Percentiles rank a stretch among this genome's conserved stretches.
Evolutionary conservation across 2,888 invertebrate genomes (phyloP).

Genomic region (Limnephilus marmoratus): DNA sequence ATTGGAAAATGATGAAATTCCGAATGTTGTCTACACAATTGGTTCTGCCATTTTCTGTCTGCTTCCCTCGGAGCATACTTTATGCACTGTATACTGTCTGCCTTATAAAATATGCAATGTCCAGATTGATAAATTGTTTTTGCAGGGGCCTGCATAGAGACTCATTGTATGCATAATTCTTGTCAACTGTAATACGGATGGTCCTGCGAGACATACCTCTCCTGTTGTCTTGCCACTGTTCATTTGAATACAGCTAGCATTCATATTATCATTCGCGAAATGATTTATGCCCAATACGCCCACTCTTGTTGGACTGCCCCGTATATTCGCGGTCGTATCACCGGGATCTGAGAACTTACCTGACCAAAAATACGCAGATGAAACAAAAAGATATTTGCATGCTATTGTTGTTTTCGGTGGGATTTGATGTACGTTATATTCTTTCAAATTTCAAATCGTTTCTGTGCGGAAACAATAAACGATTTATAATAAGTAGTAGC

Average conservation of each 20-base stretch:
- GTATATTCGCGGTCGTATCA: not conserved
- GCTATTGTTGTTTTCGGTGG: not conserved
- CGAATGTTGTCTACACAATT: not conserved
- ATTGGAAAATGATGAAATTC: not conserved
- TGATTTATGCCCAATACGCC: not conserved
- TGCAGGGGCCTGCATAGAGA: constrained; percentile 22
- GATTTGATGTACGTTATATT: not conserved
- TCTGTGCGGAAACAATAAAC: not conserved
- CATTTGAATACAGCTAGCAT: not conserved
- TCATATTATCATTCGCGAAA: not conserved
- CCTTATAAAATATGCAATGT: constrained; percentile 41
- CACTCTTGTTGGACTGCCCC: not conserved
- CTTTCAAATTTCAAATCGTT: not conserved
- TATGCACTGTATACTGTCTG: constrained; percentile 7
- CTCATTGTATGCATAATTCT: constrained; percentile 43
- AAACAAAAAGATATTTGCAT: not conserved
- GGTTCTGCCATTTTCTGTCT: not conserved
- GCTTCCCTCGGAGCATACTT: not conserved
- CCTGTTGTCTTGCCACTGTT: not conserved
- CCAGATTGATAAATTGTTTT: constrained; percentile 44
- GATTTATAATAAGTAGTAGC: not conserved
- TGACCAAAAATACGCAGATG: not conserved
- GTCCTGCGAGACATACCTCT: not conserved
- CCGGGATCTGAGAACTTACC: not conserved
- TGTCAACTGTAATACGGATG: constrained; percentile 2